phyloP scores from a whole-genome alignment of 2,797 vertebrate genomes.

The Cephalopachus bancanus region DNA sequence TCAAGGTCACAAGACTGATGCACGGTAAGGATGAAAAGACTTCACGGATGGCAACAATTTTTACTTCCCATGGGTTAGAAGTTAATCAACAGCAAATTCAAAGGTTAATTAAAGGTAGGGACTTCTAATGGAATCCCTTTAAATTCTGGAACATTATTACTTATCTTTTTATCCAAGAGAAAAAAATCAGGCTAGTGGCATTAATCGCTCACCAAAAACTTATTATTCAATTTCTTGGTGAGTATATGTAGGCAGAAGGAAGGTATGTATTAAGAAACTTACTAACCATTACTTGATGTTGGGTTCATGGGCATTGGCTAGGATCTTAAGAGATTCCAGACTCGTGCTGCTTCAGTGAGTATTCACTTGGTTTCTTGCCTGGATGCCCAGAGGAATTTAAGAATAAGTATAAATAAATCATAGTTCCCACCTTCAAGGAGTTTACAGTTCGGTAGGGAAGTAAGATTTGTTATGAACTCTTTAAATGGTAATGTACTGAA shows the following conservation, averaged over 20 bases:
- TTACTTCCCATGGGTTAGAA: background rate
- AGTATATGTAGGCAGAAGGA: background rate
- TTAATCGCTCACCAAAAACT: background rate
- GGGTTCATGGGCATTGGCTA: background rate
- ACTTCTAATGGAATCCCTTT: constrained; percentile 6
- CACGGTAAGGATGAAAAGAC: background rate
- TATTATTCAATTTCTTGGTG: background rate
- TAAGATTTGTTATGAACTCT: constrained; percentile 10
- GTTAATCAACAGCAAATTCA: constrained; percentile 46
- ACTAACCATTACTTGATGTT: background rate
- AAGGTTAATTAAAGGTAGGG: background rate
- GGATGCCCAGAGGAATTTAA: background rate
- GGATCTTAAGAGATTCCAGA: background rate
- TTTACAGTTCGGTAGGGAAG: background rate
- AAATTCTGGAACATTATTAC: constrained; percentile 42
- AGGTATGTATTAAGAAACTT: background rate
- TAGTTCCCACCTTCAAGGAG: background rate
- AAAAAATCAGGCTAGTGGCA: background rate
- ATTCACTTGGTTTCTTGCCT: background rate
- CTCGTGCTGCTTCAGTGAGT: background rate
- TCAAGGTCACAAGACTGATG: background rate
- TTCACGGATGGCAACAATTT: background rate
- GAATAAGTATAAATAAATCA: background rate
- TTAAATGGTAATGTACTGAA: background rate
- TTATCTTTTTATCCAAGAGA: constrained; percentile 43